Conservation (phyloP, 2,888 invertebrate genomes). For the Drosophila lacicola region DNA sequence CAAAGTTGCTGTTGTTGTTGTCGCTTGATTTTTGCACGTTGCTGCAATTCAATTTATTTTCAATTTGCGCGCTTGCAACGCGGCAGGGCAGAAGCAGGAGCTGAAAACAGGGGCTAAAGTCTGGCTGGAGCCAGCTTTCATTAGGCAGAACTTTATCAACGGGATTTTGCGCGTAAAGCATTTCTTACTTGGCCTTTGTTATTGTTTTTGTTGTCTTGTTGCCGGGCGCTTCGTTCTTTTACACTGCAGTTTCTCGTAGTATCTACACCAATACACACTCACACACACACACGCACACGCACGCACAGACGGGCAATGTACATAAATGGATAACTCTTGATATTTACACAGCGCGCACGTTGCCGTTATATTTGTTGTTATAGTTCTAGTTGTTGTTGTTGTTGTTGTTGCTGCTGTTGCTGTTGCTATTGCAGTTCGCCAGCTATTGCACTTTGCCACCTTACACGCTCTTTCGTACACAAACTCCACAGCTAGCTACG, state of each 20-base stretch:
- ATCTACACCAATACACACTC: constrained; percentile 39
- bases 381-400: constrained; percentile 38
- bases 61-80: constrained; percentile 74
- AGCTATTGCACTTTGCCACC: constrained; percentile 60
- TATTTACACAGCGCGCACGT: constrained; percentile 75
- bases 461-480: constrained; percentile 70
- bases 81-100: background rate
- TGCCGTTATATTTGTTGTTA: constrained; percentile 49
- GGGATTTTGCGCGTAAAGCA: constrained; percentile 48
- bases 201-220: constrained; percentile 47
- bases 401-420: constrained; percentile 41
- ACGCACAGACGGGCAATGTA: constrained; percentile 31
- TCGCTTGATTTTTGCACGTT: constrained; percentile 68
- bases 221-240: constrained; percentile 65
- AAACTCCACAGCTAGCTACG: constrained; percentile 45
- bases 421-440: constrained; percentile 38
- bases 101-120: background rate
- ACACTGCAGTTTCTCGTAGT: constrained; percentile 55
- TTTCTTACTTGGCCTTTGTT: constrained; percentile 33
- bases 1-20: constrained; percentile 29
- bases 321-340: constrained; percentile 40
- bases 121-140: constrained; percentile 57
- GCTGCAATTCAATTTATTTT: constrained; percentile 75
- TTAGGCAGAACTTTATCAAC: constrained; percentile 71
- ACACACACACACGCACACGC: constrained; percentile 20